These are phyloP conservation scores for Brachyopa scutellaris DNA, from an alignment of 2,888 invertebrate genomes.

Conservation along the genomic window DNA sequence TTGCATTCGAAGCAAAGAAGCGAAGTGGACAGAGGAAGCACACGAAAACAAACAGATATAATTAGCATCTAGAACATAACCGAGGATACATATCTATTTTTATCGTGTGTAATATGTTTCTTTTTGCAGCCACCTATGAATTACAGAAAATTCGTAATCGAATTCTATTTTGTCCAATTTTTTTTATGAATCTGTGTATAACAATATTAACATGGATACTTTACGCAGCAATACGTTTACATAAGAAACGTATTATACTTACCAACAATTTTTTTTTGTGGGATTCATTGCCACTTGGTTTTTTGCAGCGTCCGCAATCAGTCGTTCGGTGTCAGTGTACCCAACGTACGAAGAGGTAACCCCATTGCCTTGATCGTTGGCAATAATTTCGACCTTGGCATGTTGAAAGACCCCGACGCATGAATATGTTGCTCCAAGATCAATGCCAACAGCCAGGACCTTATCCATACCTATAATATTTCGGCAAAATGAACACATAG, in stretches of 20 bases:
- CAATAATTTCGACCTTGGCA: slow-evolving; percentile 92
- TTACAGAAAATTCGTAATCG: slow-evolving; percentile 50
- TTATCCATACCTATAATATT: slow-evolving; percentile 84
- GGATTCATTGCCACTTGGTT: slow-evolving; percentile 95
- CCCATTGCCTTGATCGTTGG: slow-evolving; percentile 92
- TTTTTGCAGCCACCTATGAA: slow-evolving; percentile 41
- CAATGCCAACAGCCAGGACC: slow-evolving; percentile 83
- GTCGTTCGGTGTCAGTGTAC: slow-evolving; percentile 92
- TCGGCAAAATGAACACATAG: slow-evolving; percentile 3
- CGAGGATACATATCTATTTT: slow-evolving; percentile 54
- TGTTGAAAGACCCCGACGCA: slow-evolving; percentile 96
- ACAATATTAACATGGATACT: slow-evolving; percentile 13
- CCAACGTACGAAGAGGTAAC: slow-evolving; percentile 91
- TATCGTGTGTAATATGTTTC: slow-evolving; percentile 29
- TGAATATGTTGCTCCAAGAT: slow-evolving; percentile 97
- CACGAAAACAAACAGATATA: slow-evolving; percentile 54
- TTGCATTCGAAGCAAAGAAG: slow-evolving; percentile 47
- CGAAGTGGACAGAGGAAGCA: slow-evolving; percentile 41
- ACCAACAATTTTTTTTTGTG: slow-evolving; percentile 96
- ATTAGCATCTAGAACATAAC: slow-evolving; percentile 63
- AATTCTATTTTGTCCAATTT: slow-evolving; percentile 29
- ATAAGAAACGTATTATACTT: slow-evolving; percentile 77
- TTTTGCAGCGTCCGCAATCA: slow-evolving; percentile 93
- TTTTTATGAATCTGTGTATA: slow-evolving; percentile 36
- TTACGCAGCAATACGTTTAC: slow-evolving; percentile 29